These are phyloP conservation scores for Oryzias melastigma DNA, from an alignment of 2,113 vertebrate species.

Conservation along the genomic window DNA sequence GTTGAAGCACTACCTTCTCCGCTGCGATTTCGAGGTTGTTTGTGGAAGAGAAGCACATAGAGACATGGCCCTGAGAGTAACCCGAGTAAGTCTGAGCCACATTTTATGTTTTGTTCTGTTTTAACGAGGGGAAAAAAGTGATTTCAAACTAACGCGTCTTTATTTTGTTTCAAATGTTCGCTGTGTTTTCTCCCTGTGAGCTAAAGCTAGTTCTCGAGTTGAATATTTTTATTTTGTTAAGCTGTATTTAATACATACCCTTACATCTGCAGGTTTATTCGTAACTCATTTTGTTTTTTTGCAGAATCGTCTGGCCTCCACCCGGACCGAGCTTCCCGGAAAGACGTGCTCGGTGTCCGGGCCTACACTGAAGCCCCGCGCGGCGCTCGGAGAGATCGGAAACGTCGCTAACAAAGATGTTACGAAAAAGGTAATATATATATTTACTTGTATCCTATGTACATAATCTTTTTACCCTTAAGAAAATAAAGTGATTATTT, in stretches of 20 bases:
- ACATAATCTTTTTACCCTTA: not conserved
- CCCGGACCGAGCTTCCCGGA: slow-evolving; percentile 50
- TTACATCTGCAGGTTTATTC: too few species aligned
- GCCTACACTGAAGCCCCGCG: slow-evolving; percentile 61
- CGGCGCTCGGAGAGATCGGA: slow-evolving; percentile 80
- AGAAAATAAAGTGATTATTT: not conserved
- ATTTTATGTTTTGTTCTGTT: too few species aligned
- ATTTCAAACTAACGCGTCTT: too few species aligned
- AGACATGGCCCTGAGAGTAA: slow-evolving; percentile 73
- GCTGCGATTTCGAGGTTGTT: not conserved
- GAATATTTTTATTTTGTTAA: too few species aligned
- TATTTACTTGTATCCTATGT: not conserved
- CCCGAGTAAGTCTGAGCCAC: slow-evolving; percentile 52
- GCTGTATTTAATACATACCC: too few species aligned
- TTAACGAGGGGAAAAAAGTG: too few species aligned
- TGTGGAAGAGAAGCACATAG: not conserved
- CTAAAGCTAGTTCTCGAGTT: too few species aligned
- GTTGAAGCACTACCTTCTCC: accelerated
- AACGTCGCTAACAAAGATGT: slow-evolving; percentile 46
- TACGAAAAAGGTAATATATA: slow-evolving; percentile 64
- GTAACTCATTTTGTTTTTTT: not conserved
- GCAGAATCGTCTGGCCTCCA: slow-evolving; percentile 75
- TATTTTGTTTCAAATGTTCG: too few species aligned
- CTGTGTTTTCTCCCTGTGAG: too few species aligned
- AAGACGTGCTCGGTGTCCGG: slow-evolving; percentile 57